Evolutionary conservation across 2,113 vertebrate genomes (phyloP).

Genomic region (Crotalus viridis): DNA sequence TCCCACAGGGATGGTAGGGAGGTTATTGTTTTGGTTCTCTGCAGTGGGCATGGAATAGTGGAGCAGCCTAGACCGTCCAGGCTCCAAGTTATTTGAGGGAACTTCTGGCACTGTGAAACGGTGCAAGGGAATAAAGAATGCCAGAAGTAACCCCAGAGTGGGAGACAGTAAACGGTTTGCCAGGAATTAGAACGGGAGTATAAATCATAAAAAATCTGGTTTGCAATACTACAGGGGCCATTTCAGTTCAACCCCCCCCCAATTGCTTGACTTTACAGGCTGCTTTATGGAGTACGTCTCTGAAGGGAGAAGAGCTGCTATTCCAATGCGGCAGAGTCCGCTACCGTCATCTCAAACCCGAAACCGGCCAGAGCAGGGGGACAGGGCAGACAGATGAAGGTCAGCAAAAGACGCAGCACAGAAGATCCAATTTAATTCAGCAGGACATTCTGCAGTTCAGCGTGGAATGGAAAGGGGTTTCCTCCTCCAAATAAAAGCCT

Average conservation of each 20-base stretch:
- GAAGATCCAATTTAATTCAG: not conserved
- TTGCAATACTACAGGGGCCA: not conserved
- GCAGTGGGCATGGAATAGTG: not conserved
- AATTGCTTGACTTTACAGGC: not conserved
- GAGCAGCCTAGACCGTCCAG: not conserved
- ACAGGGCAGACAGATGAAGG: not conserved
- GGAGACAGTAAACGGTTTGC: not conserved
- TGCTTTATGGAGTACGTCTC: not conserved
- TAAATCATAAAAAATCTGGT: not conserved
- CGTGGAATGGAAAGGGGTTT: not conserved
- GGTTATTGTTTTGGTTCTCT: not conserved
- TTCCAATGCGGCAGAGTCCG: too few species aligned
- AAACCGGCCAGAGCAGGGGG: not conserved
- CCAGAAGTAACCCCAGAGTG: not conserved
- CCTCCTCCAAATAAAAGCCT: not conserved
- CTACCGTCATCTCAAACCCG: rapidly evolving
- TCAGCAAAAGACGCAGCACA: not conserved
- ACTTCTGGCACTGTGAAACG: not conserved
- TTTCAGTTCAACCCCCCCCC: not conserved
- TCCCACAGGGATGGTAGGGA: too few species aligned
- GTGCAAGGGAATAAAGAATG: not conserved
- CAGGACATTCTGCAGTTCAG: not conserved
- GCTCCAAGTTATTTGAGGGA: not conserved
- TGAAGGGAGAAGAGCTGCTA: too few species aligned
- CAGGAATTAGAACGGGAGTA: not conserved